Conservation (phyloP, 2,113 vertebrate genomes). For the Rynchops niger region DNA sequence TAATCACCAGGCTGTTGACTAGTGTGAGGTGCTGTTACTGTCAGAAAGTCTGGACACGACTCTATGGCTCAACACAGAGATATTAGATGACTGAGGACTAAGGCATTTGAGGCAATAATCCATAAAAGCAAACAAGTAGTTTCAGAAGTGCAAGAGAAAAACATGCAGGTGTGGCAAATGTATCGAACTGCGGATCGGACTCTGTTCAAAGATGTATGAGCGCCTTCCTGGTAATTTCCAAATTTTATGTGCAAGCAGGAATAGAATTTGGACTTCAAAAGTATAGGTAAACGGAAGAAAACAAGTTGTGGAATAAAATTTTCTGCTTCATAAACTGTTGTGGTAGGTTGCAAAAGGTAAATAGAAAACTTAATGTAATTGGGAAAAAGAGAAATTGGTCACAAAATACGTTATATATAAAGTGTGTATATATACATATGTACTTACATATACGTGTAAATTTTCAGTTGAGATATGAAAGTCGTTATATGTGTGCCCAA, state of each 20-base stretch:
- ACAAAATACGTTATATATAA: background rate
- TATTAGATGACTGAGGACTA: background rate
- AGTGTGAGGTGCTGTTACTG: background rate
- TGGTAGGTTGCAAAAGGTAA: background rate
- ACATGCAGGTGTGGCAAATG: background rate
- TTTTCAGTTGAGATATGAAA: background rate
- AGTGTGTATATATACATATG: accelerated
- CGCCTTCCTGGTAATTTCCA: background rate
- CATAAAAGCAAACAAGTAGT: background rate
- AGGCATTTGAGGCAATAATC: background rate
- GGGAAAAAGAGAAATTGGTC: background rate
- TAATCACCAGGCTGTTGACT: conserved; percentile 29
- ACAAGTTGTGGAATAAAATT: background rate
- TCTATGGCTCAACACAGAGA: background rate
- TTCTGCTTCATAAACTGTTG: background rate
- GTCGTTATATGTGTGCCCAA: background rate
- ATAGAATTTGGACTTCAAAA: background rate
- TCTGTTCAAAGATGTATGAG: background rate
- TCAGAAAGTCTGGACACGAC: background rate
- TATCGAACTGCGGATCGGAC: background rate
- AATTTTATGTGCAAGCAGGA: background rate
- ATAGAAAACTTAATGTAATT: background rate
- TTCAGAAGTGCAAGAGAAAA: background rate
- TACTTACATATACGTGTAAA: background rate
- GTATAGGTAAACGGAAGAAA: background rate